Evolutionary conservation across 2,888 invertebrate species (phyloP).

Genomic region (Pollenia angustigena): DNA sequence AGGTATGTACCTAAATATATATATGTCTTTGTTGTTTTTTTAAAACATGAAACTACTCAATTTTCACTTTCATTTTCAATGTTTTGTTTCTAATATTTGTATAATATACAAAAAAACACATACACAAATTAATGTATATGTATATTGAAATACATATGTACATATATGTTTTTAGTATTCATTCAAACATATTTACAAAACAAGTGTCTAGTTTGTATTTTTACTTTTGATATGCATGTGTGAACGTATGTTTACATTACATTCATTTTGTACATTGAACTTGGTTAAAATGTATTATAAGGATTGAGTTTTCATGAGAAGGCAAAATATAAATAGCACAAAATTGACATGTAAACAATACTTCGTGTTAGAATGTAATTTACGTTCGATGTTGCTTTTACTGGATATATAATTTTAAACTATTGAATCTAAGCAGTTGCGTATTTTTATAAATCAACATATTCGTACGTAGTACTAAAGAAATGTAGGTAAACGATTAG

Average conservation of each 20-base stretch:
- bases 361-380: constrained; percentile 61
- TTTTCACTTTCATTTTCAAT: constrained; percentile 72
- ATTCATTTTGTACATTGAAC: constrained; percentile 70
- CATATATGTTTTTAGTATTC: not conserved
- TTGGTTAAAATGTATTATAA: constrained; percentile 55
- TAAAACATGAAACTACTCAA: constrained; percentile 52
- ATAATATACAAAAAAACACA: not conserved
- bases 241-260: constrained; percentile 19
- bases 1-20: not conserved
- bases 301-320: constrained; percentile 53
- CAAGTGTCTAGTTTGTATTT: not conserved
- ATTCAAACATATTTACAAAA: not conserved
- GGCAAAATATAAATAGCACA: constrained; percentile 6
- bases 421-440: not conserved
- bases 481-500: too few relatives aligned
- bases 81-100: constrained; percentile 70
- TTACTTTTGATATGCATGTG: constrained; percentile 8
- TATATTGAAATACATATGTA: not conserved
- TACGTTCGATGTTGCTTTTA: constrained; percentile 5
- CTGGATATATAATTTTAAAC: not conserved
- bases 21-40: not conserved
- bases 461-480: too few relatives aligned
- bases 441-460: too few relatives aligned
- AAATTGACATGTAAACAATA: constrained; percentile 62
- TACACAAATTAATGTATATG: constrained; percentile 15